Conservation (phyloP, 2,113 vertebrate species). For the Athene noctua region DNA sequence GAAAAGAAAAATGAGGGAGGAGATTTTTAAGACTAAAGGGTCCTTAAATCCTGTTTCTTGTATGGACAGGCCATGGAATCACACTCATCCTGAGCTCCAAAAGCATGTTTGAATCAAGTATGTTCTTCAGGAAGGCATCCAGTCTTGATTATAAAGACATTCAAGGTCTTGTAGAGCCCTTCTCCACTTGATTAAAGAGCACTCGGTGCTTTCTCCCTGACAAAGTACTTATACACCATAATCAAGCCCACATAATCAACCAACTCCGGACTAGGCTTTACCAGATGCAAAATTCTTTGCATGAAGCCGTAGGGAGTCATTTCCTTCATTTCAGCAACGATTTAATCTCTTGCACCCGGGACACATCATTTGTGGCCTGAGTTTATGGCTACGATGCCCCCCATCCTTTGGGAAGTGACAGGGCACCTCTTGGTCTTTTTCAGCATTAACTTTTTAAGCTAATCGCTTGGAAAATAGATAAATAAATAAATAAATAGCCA, state of each 20-base stretch:
- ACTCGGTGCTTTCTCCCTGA: background rate
- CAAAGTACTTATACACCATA: background rate
- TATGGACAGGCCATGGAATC: background rate
- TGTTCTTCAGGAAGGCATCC: background rate
- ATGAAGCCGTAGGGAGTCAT: background rate
- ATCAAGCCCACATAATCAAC: background rate
- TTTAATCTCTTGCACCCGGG: fast-evolving
- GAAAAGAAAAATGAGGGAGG: fast-evolving
- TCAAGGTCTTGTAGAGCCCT: background rate
- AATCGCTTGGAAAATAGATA: too few relatives aligned
- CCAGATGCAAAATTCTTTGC: background rate
- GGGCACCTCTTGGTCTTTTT: background rate
- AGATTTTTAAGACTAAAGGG: background rate
- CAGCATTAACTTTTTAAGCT: background rate
- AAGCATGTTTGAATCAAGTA: fast-evolving
- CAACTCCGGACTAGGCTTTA: background rate
- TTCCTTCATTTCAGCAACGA: too few relatives aligned
- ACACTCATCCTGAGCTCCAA: background rate
- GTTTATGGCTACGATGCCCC: fast-evolving
- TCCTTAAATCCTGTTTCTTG: background rate
- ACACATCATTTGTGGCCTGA: fast-evolving
- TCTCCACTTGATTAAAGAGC: background rate
- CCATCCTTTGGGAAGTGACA: fast-evolving
- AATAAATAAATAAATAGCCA: too few relatives aligned
- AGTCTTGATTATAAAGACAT: background rate